Conservation (phyloP, 2,113 vertebrate genomes). For the Thinocorus orbignyianus region DNA sequence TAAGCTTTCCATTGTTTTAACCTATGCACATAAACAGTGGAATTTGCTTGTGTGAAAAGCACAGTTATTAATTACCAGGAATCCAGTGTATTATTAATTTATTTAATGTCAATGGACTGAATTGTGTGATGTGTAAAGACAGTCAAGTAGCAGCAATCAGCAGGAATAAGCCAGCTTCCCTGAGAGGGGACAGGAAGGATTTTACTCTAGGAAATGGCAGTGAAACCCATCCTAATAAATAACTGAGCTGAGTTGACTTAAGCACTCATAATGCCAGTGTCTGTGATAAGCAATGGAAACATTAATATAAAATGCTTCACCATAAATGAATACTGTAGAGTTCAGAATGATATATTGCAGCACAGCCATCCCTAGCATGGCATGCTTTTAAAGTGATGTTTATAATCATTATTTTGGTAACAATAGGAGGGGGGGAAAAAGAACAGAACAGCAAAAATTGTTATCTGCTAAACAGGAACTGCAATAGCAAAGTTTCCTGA, state of each 20-base stretch:
- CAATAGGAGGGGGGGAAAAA: neutral
- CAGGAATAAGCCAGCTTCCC: conserved; percentile 32
- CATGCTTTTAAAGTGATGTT: conserved; percentile 74
- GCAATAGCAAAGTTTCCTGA: conserved; percentile 12
- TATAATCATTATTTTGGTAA: conserved; percentile 72
- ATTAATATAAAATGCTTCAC: conserved; percentile 78
- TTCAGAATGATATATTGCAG: conserved; percentile 74
- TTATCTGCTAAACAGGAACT: conserved; percentile 40
- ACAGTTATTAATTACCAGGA: neutral
- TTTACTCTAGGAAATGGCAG: conserved; percentile 71
- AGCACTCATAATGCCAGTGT: conserved; percentile 73
- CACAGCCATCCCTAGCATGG: conserved; percentile 28
- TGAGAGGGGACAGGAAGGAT: conserved; percentile 38
- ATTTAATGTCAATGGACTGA: neutral
- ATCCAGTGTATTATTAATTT: neutral
- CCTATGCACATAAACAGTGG: neutral
- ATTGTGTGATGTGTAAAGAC: neutral
- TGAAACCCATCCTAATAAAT: conserved; percentile 72
- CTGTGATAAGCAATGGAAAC: conserved; percentile 79
- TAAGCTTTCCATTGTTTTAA: neutral
- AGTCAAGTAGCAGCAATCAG: neutral
- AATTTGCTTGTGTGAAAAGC: neutral
- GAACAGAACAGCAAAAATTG: conserved; percentile 3
- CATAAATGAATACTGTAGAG: conserved; percentile 48
- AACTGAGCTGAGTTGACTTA: conserved; percentile 73